These are phyloP conservation scores for Oncorhynchus gorbuscha DNA, from an alignment of 2,113 vertebrate genomes.

Conservation along the genomic window DNA sequence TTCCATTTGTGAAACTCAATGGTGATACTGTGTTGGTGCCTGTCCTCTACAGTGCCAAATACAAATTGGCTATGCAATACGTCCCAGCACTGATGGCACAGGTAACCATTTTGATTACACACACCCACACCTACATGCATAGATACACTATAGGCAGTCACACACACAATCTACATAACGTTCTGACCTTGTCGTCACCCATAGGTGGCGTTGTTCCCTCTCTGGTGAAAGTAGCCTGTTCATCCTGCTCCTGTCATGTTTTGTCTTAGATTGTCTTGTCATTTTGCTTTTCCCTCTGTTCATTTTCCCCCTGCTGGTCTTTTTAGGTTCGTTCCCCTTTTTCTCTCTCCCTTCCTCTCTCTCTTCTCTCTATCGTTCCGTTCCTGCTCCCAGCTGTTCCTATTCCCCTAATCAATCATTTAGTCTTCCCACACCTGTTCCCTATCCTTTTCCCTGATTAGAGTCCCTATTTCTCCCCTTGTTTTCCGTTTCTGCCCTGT, in stretches of 20 bases:
- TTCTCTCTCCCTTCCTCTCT: too few species aligned
- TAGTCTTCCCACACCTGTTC: too few species aligned
- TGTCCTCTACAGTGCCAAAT: conserved; percentile 52
- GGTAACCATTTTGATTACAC: conserved; percentile 43
- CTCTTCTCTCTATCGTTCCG: too few species aligned
- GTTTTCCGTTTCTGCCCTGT: too few species aligned
- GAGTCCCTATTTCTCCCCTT: too few species aligned
- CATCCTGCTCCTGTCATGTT: conserved; percentile 69
- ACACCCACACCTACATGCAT: conserved; percentile 4
- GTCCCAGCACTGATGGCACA: conserved; percentile 46
- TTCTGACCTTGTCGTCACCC: neutral
- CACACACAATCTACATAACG: conserved; percentile 3
- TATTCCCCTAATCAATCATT: too few species aligned
- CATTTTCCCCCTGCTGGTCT: too few species aligned
- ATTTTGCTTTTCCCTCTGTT: too few species aligned
- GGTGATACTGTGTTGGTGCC: conserved; percentile 50
- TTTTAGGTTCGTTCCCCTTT: too few species aligned
- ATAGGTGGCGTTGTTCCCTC: conserved; percentile 68
- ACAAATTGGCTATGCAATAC: conserved; percentile 17
- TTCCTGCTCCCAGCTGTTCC: too few species aligned
- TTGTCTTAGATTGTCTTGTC: too few species aligned
- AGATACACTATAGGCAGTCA: neutral
- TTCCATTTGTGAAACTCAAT: conserved; percentile 52
- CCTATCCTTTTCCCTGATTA: too few species aligned
- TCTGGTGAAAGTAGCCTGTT: conserved; percentile 66